A percentile compares a stretch with the other conserved stretches of the same genome.
These are phyloP conservation scores for Eupithecia vulgata DNA, from an alignment of 2,888 invertebrate genomes.

Conservation along the genomic window DNA sequence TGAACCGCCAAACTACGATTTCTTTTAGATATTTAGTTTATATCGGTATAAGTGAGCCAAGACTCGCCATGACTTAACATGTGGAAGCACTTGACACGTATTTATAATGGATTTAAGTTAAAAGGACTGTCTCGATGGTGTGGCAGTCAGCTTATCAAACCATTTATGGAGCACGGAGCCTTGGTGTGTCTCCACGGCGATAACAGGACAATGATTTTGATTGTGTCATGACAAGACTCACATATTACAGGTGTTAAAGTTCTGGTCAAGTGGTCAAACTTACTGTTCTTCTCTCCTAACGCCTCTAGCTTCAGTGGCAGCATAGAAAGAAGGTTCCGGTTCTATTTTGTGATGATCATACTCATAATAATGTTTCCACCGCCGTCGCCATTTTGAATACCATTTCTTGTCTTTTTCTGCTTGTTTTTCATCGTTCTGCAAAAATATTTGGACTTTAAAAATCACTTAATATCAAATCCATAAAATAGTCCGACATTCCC, in stretches of 20 bases:
- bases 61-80: too few relatives aligned
- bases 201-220: not conserved
- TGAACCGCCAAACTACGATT: too few relatives aligned
- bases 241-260: not conserved
- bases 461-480: too few relatives aligned
- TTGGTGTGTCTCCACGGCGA: too few relatives aligned
- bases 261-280: conserved; percentile 46
- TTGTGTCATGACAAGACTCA: not conserved
- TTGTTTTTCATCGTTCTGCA: conserved; percentile 87
- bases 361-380: conserved; percentile 85
- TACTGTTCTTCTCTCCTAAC: conserved; percentile 91
- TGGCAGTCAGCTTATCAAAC: too few relatives aligned
- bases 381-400: conserved; percentile 82
- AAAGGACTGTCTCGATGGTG: too few relatives aligned
- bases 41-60: too few relatives aligned
- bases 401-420: conserved; percentile 81
- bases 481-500: too few relatives aligned
- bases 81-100: too few relatives aligned
- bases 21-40: too few relatives aligned
- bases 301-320: conserved; percentile 86
- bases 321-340: conserved; percentile 92
- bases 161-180: too few relatives aligned
- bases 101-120: too few relatives aligned
- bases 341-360: conserved; percentile 88
- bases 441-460: not conserved